Base-by-base conservation (phyloP, 2,888 invertebrate genomes). In the Epirrita christyi region DNA sequence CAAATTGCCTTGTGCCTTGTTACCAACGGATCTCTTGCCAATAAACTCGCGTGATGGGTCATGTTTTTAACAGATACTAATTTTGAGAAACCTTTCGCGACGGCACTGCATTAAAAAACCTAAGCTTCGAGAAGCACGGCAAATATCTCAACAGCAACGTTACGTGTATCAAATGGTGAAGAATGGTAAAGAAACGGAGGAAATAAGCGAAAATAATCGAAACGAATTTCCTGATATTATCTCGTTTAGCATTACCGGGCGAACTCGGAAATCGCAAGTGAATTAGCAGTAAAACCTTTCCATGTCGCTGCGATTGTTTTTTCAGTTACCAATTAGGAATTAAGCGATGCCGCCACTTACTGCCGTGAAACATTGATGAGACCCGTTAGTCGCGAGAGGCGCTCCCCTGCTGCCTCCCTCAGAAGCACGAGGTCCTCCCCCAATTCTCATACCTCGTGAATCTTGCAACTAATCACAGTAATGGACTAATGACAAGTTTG, bases 331-430 rank as follows among this genome's bases (percentile, higher is more conserved):
- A 85, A 85, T 88, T 85, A 86, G 77, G 79, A 76, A 80, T 82
- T 85, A 86, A 21, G 81, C 78, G 81, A 78, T 74, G 74, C 80
- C 81, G 81, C 78, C 44, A 28, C 41, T 84, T 83, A 78, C 78
- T 68, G 5, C 70, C 76, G 76, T 89, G 88, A 85, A 90, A 89
- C 80, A 88, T 90, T 89, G 83, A 90, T 90, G 85, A 86, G 80
- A 49, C 59, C 68, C 64, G 71, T 80, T 81, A 80, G 75, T 73
- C 75, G 71, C 58, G 67, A 47, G 37, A 38, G 8, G 34, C 36
- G 40, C 13, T 28, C 34, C 44, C 29, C n/a, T 36, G 42, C 41
- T 37, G 36, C 47, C 21, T 29, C 43, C 38, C 9, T n/a, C 11
- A 10, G 27, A 42, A 27, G n/a, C 15, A 1, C 13, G n/a, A 14